Base-by-base conservation (phyloP, 2,888 invertebrate species). In the Ferrisia virgata region DNA sequence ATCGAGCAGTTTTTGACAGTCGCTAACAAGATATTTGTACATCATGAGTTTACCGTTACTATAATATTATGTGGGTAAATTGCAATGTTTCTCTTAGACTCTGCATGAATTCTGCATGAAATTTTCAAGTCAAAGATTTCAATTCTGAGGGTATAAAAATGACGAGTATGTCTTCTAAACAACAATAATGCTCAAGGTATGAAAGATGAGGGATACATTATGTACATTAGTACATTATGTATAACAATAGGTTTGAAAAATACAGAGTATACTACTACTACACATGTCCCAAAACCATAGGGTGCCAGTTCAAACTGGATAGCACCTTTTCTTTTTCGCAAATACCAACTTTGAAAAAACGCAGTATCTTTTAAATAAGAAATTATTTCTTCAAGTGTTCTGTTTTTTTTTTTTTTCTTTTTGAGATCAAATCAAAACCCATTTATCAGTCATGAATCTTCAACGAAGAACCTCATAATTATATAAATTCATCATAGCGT, bases 1-100 rank as follows among this genome's bases (percentile, higher is more conserved):
- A 33, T 76, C 22, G 28, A 11, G 18, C 72, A 8, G 1, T 76
- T 18, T 76, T 76, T 76, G 72, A 76, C 72, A 76, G 72, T 5
- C 36, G 28, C 72, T 76, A 76, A 76, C 72, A 76, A 76, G 72
- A 76, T 76, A 76, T 76, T 76, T 76, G 72, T 72, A 72, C 11
- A 13, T 31, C 2, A 72, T 11, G 18, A 76, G 28, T 64, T 64
- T 28, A 28, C 13, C 64, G 28, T 64, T 64, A 64, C 28, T 64
- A 11, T 64, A n/a, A n/a, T n/a, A n/a, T n/a, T n/a, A n/a, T n/a
- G n/a, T n/a, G n/a, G n/a, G 64, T 64, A 25, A 64, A 64, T 15
- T 25, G 64, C 28, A 28, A 64, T 28, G 64, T 64, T 64, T 28
- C 64, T 13, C 64, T 2, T 22, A 22, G 1, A 9, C 53, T 9